These are phyloP conservation scores for Habrosyne pyritoides DNA, from an alignment of 2,888 invertebrate species.

Conservation along the genomic window DNA sequence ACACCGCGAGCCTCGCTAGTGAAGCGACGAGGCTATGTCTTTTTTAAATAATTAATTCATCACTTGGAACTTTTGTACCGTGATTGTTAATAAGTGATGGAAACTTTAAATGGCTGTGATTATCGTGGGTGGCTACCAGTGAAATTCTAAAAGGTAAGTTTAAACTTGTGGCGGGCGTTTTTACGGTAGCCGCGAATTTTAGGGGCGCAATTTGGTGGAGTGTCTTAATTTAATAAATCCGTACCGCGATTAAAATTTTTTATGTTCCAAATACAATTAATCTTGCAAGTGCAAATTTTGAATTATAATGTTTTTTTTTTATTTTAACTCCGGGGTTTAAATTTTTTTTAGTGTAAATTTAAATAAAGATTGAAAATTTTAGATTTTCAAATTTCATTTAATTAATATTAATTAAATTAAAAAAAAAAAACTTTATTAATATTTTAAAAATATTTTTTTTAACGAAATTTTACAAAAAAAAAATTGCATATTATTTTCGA, in stretches of 20 bases:
- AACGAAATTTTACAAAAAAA: too few relatives aligned
- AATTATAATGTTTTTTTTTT: too few relatives aligned
- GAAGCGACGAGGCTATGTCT: slow-evolving; percentile 55
- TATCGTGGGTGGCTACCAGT: slow-evolving; percentile 43
- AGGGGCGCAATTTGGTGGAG: background rate
- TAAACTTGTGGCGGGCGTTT: background rate
- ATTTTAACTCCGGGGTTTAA: too few relatives aligned
- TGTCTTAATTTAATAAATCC: background rate
- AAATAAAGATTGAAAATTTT: too few relatives aligned
- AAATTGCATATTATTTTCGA: too few relatives aligned
- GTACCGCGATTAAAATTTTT: background rate
- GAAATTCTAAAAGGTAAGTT: slow-evolving; percentile 61
- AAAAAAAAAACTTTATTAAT: too few relatives aligned
- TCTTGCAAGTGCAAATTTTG: too few relatives aligned
- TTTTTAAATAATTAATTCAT: slow-evolving; percentile 42
- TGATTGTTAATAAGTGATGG: slow-evolving; percentile 46
- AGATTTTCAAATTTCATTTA: too few relatives aligned
- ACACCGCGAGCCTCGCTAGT: slow-evolving; percentile 36
- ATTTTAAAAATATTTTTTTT: too few relatives aligned
- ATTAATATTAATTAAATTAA: too few relatives aligned
- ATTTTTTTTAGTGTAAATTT: too few relatives aligned
- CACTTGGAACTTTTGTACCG: slow-evolving; percentile 45
- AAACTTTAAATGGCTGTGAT: slow-evolving; percentile 54
- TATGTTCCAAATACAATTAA: too few relatives aligned
- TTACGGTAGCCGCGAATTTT: slow-evolving; percentile 12